phyloP scores from a whole-genome alignment of 2,888 invertebrate species.

The Drosophila silvestris region DNA sequence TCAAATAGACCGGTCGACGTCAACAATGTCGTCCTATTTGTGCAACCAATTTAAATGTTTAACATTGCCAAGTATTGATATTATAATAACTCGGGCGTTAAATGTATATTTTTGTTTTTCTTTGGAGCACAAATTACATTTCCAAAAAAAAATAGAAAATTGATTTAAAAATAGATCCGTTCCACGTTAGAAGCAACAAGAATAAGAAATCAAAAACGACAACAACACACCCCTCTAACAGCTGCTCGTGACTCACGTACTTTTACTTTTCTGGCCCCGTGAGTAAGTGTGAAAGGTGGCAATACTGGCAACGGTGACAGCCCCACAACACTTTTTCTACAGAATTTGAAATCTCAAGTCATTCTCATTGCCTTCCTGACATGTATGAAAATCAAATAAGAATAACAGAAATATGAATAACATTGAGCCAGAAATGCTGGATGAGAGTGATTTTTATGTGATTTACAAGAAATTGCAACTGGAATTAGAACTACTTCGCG shows the following conservation, averaged over 20 bases:
- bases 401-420: constrained; percentile 14
- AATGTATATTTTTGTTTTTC: constrained; percentile 23
- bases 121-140: constrained; percentile 53
- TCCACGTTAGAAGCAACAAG: constrained; percentile 63
- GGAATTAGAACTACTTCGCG: constrained; percentile 97
- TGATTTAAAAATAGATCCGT: constrained; percentile 71
- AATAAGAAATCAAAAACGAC: constrained; percentile 34
- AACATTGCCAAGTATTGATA: constrained; percentile 34
- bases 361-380: constrained; percentile 31
- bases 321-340: background rate
- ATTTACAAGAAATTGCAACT: constrained; percentile 98
- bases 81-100: constrained; percentile 7
- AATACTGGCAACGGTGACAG: constrained; percentile 8
- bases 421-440: constrained; percentile 84
- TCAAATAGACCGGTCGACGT: constrained; percentile 40
- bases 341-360: constrained; percentile 66
- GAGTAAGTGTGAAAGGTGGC: constrained; percentile 3
- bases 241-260: constrained; percentile 44
- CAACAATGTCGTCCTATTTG: constrained; percentile 5
- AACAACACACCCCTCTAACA: constrained; percentile 54
- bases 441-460: constrained; percentile 96
- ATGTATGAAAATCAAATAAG: constrained; percentile 14
- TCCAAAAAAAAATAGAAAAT: constrained; percentile 66
- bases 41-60: constrained; percentile 5
- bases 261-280: background rate